Evolutionary conservation across 2,888 invertebrate genomes (phyloP).

Genomic region (Polydrusus cervinus): DNA sequence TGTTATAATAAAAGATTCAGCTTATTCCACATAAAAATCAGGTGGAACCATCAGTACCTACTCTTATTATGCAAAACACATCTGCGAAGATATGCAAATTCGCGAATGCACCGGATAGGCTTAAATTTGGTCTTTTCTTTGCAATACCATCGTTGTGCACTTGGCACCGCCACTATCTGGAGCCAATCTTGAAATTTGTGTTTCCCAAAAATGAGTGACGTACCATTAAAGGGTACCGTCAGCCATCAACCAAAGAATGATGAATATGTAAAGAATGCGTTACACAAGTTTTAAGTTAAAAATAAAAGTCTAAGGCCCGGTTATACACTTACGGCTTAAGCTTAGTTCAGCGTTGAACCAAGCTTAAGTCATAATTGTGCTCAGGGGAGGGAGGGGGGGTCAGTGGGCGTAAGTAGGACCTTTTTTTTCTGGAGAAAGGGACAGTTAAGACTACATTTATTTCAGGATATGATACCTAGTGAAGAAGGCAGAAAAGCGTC

Average conservation of each 20-base stretch:
- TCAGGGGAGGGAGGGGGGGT: too few species aligned
- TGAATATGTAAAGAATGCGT: not conserved
- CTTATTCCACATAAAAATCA: constrained; percentile 44
- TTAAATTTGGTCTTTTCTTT: constrained; percentile 49
- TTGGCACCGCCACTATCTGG: constrained; percentile 44
- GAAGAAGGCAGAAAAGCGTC: too few species aligned
- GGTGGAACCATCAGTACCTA: constrained; percentile 50
- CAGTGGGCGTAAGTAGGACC: too few species aligned
- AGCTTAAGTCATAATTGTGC: too few species aligned
- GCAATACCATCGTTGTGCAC: constrained; percentile 46
- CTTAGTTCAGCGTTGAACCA: too few species aligned
- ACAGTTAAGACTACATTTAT: too few species aligned
- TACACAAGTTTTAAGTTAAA: not conserved
- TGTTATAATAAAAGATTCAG: constrained; percentile 20
- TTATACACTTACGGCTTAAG: too few species aligned
- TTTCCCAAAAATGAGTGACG: constrained; percentile 39
- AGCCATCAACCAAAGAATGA: not conserved
- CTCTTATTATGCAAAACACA: constrained; percentile 52
- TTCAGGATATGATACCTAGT: too few species aligned
- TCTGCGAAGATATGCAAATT: constrained; percentile 50
- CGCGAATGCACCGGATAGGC: constrained; percentile 49
- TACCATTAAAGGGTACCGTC: constrained; percentile 28
- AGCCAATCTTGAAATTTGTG: constrained; percentile 44
- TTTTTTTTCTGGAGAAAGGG: too few species aligned
- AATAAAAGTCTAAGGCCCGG: not conserved